phyloP scores from a whole-genome alignment of 2,113 vertebrate species.

The Cyprinodon variegatus region DNA sequence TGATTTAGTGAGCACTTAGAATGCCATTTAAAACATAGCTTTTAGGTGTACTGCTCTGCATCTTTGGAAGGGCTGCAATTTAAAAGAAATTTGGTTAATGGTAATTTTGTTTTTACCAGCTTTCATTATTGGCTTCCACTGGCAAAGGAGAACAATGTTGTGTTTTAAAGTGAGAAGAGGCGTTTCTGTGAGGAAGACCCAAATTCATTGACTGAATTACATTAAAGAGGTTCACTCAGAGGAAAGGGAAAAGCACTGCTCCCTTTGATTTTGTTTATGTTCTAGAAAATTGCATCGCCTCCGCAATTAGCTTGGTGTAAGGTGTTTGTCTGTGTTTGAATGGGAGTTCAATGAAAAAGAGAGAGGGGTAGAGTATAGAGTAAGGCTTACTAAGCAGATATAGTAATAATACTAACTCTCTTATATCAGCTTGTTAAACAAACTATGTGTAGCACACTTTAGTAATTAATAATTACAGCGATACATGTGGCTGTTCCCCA shows the following conservation, averaged over 20 bases:
- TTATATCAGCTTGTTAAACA: not conserved
- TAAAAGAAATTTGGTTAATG: conserved; percentile 39
- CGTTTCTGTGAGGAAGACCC: conserved; percentile 47
- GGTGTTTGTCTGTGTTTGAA: conserved; percentile 37
- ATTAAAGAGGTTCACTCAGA: conserved; percentile 53
- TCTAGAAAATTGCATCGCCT: conserved; percentile 73
- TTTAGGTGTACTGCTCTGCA: conserved; percentile 16
- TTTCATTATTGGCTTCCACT: conserved; percentile 46
- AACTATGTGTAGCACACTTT: not conserved
- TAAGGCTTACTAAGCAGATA: conserved; percentile 17
- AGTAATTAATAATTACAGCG: not conserved
- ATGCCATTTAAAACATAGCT: conserved; percentile 36
- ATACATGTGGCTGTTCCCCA: not conserved
- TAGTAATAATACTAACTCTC: not conserved
- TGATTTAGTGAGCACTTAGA: conserved; percentile 58
- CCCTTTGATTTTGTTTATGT: conserved; percentile 78
- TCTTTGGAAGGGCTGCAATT: conserved; percentile 23
- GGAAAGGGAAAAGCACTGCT: conserved; percentile 51
- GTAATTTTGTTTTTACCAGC: conserved; percentile 42
- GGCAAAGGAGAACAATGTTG: conserved; percentile 47
- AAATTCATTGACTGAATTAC: conserved; percentile 61
- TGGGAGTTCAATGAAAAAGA: conserved; percentile 58
- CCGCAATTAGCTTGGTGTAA: conserved; percentile 69
- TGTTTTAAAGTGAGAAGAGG: conserved; percentile 39
- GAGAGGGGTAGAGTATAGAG: conserved; percentile 40